These are phyloP conservation scores for Cydia fagiglandana DNA, from an alignment of 1,140 invertebrate genomes.

Conservation along the genomic window DNA sequence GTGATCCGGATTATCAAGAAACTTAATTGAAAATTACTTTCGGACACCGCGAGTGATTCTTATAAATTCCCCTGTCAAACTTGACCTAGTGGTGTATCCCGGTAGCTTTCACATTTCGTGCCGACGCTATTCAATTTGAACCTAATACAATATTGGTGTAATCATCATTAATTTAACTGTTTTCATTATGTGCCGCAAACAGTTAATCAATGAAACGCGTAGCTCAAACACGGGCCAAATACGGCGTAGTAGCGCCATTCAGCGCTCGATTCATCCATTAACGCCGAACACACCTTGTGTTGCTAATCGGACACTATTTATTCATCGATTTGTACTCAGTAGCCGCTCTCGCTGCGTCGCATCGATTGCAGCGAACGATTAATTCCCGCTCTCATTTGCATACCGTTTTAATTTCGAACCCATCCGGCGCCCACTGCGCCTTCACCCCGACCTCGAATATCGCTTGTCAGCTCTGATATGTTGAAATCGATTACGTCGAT, in stretches of 20 bases:
- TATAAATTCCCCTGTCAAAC: slow-evolving; percentile 60
- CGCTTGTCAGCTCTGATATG: slow-evolving; percentile 65
- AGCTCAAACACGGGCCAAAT: slow-evolving; percentile 48
- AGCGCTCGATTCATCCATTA: slow-evolving; percentile 58
- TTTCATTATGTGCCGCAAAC: slow-evolving; percentile 37
- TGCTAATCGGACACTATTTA: slow-evolving; percentile 64
- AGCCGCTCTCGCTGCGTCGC: slow-evolving; percentile 55
- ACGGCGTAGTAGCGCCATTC: slow-evolving; percentile 48
- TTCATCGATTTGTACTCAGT: slow-evolving; percentile 68
- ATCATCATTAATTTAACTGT: slow-evolving; percentile 38
- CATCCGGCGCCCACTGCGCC: slow-evolving; percentile 65
- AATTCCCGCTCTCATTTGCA: slow-evolving; percentile 68
- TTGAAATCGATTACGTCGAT: slow-evolving; percentile 70
- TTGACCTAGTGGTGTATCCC: slow-evolving; percentile 40
- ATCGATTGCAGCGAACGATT: slow-evolving; percentile 62
- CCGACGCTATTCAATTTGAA: slow-evolving; percentile 32
- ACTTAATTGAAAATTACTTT: slow-evolving; percentile 73
- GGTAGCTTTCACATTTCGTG: slow-evolving; percentile 44
- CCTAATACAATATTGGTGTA: slow-evolving; percentile 36
- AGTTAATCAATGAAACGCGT: slow-evolving; percentile 49
- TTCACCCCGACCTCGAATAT: slow-evolving; percentile 65
- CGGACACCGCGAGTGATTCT: slow-evolving; percentile 49
- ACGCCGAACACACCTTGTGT: slow-evolving; percentile 50
- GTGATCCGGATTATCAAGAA: slow-evolving; percentile 72
- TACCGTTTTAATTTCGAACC: slow-evolving; percentile 72